phyloP scores from a whole-genome alignment of 2,113 vertebrate species.

The Hiodon alosoides region DNA sequence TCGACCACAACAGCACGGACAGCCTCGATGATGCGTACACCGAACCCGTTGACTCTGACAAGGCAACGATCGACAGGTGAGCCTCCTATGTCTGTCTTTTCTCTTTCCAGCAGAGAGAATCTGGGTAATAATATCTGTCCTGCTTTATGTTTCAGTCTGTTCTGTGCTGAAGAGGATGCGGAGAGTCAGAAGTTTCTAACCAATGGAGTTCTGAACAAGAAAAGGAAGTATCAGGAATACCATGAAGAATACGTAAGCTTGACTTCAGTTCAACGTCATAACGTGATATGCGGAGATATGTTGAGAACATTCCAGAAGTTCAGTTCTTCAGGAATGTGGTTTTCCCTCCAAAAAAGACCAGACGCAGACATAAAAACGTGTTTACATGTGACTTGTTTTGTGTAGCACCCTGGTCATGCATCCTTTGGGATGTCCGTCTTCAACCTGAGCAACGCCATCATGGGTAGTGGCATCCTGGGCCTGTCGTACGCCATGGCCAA shows the following conservation, averaged over 20 bases:
- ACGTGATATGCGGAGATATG: too few relatives aligned
- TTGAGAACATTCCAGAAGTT: too few relatives aligned
- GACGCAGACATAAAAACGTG: background rate
- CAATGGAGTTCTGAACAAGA: slow-evolving; percentile 80
- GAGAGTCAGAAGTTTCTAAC: slow-evolving; percentile 90
- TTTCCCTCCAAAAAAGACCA: background rate
- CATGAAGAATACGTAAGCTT: slow-evolving; percentile 86
- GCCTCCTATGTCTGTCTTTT: slow-evolving; percentile 1
- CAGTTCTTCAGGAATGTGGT: too few relatives aligned
- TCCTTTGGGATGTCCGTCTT: slow-evolving; percentile 94
- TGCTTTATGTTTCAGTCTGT: slow-evolving; percentile 63
- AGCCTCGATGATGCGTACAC: slow-evolving; percentile 74
- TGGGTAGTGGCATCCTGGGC: slow-evolving; percentile 95
- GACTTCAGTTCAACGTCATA: too few relatives aligned
- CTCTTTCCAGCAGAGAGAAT: background rate
- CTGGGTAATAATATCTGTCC: background rate
- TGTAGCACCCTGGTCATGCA: slow-evolving; percentile 79
- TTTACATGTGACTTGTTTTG: background rate
- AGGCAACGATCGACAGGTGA: slow-evolving; percentile 77
- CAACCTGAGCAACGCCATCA: slow-evolving; percentile 95
- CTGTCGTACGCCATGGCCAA: slow-evolving; percentile 95
- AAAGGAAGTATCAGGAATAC: slow-evolving; percentile 76
- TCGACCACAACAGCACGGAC: slow-evolving; percentile 77
- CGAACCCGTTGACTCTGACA: slow-evolving; percentile 65
- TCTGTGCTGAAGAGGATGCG: slow-evolving; percentile 70